Evolutionary conservation across 2,888 invertebrate species (phyloP).

Genomic region (Tribolium freemani): DNA sequence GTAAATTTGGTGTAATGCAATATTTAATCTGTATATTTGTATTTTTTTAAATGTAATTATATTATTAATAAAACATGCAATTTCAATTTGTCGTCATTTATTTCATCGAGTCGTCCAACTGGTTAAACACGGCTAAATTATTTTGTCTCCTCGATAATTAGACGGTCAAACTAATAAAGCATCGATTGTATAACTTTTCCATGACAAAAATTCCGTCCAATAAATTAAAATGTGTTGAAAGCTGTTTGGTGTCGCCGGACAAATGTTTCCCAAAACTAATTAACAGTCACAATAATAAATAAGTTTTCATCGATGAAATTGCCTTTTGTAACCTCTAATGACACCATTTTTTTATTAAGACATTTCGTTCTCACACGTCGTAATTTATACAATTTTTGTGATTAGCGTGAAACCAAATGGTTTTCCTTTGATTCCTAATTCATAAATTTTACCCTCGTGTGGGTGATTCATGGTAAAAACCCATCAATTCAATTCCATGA

Average conservation of each 20-base stretch:
- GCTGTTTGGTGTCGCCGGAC: not conserved
- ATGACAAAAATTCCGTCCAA: not conserved
- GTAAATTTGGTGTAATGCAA: constrained; percentile 55
- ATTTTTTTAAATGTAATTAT: constrained; percentile 57
- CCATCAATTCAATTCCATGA: not conserved
- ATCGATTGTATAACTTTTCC: not conserved
- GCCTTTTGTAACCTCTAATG: not conserved
- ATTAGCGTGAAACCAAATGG: not conserved
- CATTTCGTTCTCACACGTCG: not conserved
- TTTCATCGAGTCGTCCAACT: not conserved
- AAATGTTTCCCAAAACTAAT: not conserved
- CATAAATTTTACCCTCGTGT: not conserved
- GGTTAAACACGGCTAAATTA: not conserved
- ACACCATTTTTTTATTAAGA: not conserved
- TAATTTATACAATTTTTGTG: not conserved
- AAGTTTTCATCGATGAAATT: not conserved
- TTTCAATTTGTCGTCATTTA: not conserved
- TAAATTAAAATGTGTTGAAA: not conserved
- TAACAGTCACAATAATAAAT: not conserved
- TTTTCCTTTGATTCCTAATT: not conserved
- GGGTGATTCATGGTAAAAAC: not conserved
- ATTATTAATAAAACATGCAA: constrained; percentile 52
- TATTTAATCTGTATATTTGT: constrained; percentile 61
- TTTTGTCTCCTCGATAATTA: not conserved
- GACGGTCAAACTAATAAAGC: not conserved